Base-by-base conservation (phyloP, 2,888 invertebrate species). In the Panopea generosa region DNA sequence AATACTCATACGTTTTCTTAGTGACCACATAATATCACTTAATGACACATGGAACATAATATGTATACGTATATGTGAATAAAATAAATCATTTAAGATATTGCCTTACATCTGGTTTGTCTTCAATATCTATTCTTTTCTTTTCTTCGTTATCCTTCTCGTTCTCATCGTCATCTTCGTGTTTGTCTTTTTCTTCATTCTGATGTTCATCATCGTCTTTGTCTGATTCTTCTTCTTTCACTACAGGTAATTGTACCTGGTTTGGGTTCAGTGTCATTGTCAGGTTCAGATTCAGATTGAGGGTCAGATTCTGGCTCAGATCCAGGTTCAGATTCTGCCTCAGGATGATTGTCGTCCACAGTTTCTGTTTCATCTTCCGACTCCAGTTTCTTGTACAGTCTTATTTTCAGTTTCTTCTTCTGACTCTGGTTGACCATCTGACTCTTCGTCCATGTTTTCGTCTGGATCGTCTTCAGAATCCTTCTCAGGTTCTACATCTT, bases 321-420 rank as follows among this genome's bases (percentile, higher is more conserved):
- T 18, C 55, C 26, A 18, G 53, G 29, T 9, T 26, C 57, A 27
- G 20, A 26, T 14, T 47, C 47, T 14, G 33, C 4, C 47, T 45
- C 61, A 38, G 40, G 18, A 18, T 70, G 62, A 11, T 70, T 24
- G 24, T 50, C n/a, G 14, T 70, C 33, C 27, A 43, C 45, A 16
- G 62, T 18, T 38, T 61, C 27, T 6, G 29, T 6, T 22, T 69
- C 62, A n/a, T 53, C 18, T 50, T 56, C 40, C 2, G 9, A n/a
- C 49, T 57, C 55, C 7, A 14, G 33, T 27, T 11, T 59, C 50
- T 0, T 61, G 18, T 50, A 55, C 38, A 24, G 60, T 40, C 0
- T 68, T 47, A 4, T n/a, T 2, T 18, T 61, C 26, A 18, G 53
- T n/a, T 9, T 26, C 57, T 45, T 22, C 40, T 14, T 47, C 47